Base-by-base conservation (phyloP, 2,113 vertebrate species). In the Platysteira castanea region DNA sequence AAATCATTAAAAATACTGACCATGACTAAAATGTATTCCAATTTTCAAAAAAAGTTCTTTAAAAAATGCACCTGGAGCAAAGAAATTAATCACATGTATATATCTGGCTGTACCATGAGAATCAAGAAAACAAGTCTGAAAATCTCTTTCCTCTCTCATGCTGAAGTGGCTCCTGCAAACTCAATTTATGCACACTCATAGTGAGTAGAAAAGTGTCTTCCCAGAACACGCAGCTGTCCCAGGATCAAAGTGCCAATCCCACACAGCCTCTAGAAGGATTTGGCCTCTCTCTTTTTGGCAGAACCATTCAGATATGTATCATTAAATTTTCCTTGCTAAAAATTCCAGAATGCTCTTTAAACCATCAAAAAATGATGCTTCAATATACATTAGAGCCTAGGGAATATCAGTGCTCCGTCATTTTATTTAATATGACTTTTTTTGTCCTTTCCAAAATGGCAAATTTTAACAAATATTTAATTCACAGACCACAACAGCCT, bases 161-260 rank as follows among this genome's bases (percentile, higher is more conserved):
- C 9, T 57, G 13, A 53, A 35, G n/a, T 7, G 11, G 46, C 13
- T 68, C 13, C 27, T 44, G 53, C 47, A 87, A 75, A 52, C 44
- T 42, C 33, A 13, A 9, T 33, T 67, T 31, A 21, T 39, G 18
- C 20, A 4, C 2, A 2, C 19, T 68, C 30, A 10, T 0, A 7
- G 59, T 0, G 7, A 84, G 54, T 1, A 35, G 39, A 30, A 39
- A 64, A 56, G 33, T 13, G 12, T 24, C 24, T 10, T 33, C 39
- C 0, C 1, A 63, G 21, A 12, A 30, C 4, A 19, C 0, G 0
- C 5, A 9, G 28, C 33, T 61, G 6, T 7, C 28, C 53, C 26
- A 22, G 41, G 27, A 52, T n/a, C 19, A 2, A 64, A 49, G 20
- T 23, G 39, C 24, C 7, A 3, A 59, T 54, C 6, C 49, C 16